phyloP scores from a whole-genome alignment of 2,888 invertebrate genomes.

The Limenitis camilla region DNA sequence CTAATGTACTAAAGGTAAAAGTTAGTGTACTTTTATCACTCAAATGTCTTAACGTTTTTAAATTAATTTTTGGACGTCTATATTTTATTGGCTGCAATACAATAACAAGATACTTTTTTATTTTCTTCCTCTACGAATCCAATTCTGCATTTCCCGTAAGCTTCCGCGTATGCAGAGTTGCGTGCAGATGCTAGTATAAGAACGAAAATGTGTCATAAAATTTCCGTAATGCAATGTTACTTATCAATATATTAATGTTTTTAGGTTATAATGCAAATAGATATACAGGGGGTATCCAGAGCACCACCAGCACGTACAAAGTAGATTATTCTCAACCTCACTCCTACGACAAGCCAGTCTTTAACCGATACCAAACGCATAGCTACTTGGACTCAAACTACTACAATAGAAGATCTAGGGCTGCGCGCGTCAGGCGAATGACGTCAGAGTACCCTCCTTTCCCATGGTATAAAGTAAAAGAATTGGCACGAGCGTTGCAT shows the following conservation, averaged over 20 bases:
- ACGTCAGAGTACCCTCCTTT: constrained; percentile 76
- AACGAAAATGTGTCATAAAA: too few species aligned
- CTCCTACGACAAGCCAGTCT: constrained; percentile 59
- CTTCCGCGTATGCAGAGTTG: too few species aligned
- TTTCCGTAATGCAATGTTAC: too few species aligned
- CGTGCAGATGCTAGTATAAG: too few species aligned
- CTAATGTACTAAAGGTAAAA: too few species aligned
- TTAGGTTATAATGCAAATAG: constrained; percentile 61
- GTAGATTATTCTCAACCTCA: constrained; percentile 69
- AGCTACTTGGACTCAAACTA: constrained; percentile 52
- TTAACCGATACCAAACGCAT: constrained; percentile 63
- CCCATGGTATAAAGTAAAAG: constrained; percentile 85
- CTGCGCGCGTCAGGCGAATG: constrained; percentile 52
- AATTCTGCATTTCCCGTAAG: too few species aligned
- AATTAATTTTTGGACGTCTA: too few species aligned
- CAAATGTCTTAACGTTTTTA: too few species aligned
- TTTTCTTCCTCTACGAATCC: too few species aligned
- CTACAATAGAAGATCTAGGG: constrained; percentile 64
- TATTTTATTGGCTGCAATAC: too few species aligned
- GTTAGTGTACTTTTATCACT: too few species aligned
- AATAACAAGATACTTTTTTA: too few species aligned
- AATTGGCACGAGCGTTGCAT: constrained; percentile 78
- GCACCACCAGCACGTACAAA: constrained; percentile 66
- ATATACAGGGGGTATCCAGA: constrained; percentile 54
- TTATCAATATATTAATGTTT: background rate